Base-by-base conservation (phyloP, 2,797 vertebrate species). In the Sebastes umbrosus region DNA sequence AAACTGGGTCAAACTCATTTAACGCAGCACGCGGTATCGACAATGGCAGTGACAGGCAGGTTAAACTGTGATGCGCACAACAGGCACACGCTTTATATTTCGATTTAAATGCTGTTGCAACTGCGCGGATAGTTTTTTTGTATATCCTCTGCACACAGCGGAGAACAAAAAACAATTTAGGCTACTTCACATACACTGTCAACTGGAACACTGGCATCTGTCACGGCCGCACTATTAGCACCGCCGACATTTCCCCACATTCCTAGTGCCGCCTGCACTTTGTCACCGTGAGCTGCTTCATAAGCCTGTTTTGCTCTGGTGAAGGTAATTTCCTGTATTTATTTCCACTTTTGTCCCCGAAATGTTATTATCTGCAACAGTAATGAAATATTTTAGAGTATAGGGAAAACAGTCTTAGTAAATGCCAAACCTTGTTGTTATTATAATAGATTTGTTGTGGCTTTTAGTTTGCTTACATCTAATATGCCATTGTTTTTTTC, bases 1-100 rank as follows among this genome's bases (percentile, higher is more conserved):
- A 90, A 94, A 94, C 77, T 92, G 82, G 93, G 89, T 92, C 92
- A 89, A 88, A 87, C 88, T 88, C 68, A 85, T 92, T 91, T 92
- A 52, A 73, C 85, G 55, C 54, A 4, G 79, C 60, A 31, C 78
- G 68, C 73, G n/a, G 32, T 83, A 71, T 87, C 83, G 74, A 86
- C 84, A 87, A 65, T 75, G 58, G 77, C 65, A 73, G 72, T 58
- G 79, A 80, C 84, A 75, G 88, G 77, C 83, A 88, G 87, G 83
- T 88, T 87, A 84, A 85, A 90, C 43, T 87, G 70, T 62, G 72
- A 83, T 32, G 32, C 60, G 57, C 73, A 83, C 79, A 83, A 77
- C 57, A 68, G 54, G 25, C 25, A 9, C 57, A 22, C 20, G 64
- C 73, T 84, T 88, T 76, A 52, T 80, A 68, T 80, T 86, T 73